Percentiles rank a stretch among this genome's conserved stretches.
phyloP scores from a whole-genome alignment of 2,113 vertebrate genomes.

The Panthera leo region DNA sequence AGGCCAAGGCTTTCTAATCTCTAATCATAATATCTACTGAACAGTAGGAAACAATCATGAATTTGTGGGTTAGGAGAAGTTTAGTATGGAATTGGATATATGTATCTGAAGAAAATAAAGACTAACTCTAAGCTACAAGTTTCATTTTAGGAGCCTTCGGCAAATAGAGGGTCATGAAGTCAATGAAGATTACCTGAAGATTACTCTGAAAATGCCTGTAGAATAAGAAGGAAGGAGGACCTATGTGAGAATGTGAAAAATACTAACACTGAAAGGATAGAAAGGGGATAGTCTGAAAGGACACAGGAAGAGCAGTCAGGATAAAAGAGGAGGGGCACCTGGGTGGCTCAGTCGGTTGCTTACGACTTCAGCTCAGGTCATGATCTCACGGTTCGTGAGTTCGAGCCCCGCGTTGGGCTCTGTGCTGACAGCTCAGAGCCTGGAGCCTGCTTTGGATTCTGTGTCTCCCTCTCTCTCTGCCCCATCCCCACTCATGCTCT shows the following conservation, averaged over 20 bases:
- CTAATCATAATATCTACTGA: not conserved
- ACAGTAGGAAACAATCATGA: not conserved
- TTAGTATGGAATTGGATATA: not conserved
- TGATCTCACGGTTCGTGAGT: too few relatives aligned
- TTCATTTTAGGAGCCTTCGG: not conserved
- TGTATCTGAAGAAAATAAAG: too few relatives aligned
- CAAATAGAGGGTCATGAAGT: not conserved
- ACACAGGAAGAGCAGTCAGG: not conserved
- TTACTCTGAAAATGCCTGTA: not conserved
- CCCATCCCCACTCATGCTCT: too few relatives aligned
- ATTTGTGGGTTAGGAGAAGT: not conserved
- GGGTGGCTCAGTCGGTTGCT: too few relatives aligned
- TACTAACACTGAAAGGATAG: not conserved
- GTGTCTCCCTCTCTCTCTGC: too few relatives aligned
- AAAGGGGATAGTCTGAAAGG: not conserved
- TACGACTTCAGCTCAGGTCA: too few relatives aligned
- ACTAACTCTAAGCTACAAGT: not conserved
- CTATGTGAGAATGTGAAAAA: not conserved
- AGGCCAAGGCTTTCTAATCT: not conserved
- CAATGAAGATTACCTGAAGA: too few relatives aligned
- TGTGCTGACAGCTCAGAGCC: too few relatives aligned
- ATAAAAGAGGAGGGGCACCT: not conserved
- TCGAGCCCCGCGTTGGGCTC: too few relatives aligned
- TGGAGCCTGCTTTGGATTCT: too few relatives aligned
- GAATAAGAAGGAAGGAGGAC: not conserved